Evolutionary conservation across 2,113 vertebrate genomes (phyloP), one percentile per base, ranked within the genome.

Genomic region (Ptilonorhynchus violaceus): DNA sequence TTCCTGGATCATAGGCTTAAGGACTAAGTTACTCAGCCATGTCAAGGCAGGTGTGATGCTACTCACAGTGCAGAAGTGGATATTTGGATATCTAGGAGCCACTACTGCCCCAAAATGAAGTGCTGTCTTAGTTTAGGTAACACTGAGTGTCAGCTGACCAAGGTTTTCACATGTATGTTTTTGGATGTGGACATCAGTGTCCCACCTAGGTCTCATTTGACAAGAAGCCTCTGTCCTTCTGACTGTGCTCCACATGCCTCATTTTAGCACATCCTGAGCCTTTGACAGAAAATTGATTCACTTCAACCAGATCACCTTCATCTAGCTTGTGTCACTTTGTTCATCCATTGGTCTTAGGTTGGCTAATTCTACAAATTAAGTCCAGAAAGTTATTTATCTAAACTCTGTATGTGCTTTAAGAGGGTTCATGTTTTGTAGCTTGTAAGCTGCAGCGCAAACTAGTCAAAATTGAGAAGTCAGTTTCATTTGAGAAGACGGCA

Each of bases 401-500:
- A 80, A 73, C n/a, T 63, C 27, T 18, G n/a, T 12, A 39, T 28
- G 15, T 18, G 27, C 53, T 87, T 78, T 89, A 93, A 81, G n/a
- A 83, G 20, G 49, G 37, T 19, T 70, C 15, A 1, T 55, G 33
- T 85, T 78, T 95, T 74, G 27, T 27, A 99, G 98, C 94, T 55
- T 99, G 98, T 19, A 98, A 93, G 21, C 90, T 99, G 89, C 98
- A 96, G 83, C 95, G 50, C 30, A 95, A 94, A 85, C 87, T 95
- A 25, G 97, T 98, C 89, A 96, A 96, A 93, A 92, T 98, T 33
- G 98, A 98, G 82, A 98, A 95, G 63, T n/a, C 97, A 21, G 33
- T 96, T 35, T 67, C 95, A 10, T 96, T 76, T 78, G 95, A 97
- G 33, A 98, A 96, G 59, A 39, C 62, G 50, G 90, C 94, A n/a